These are phyloP conservation scores for Siphonodentalium dalli DNA, from an alignment of 2,888 invertebrate genomes.

Conservation along the genomic window DNA sequence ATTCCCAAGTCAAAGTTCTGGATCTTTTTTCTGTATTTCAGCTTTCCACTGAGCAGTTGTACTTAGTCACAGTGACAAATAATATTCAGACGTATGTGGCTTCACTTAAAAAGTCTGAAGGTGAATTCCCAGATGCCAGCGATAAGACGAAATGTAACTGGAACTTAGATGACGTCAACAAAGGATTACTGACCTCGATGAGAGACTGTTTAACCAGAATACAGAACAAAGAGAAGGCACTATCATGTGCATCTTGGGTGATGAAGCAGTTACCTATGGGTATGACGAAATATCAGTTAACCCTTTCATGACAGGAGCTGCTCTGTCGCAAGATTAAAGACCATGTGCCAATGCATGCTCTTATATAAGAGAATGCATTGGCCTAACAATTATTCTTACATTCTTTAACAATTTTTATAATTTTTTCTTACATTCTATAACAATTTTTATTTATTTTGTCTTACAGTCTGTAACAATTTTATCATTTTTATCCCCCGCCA, in stretches of 20 bases:
- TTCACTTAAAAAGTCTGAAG: slow-evolving; percentile 23
- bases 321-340: no score
- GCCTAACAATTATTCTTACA: no score
- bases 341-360: no score
- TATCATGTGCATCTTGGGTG: slow-evolving; percentile 51
- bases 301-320: no score
- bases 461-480: no score
- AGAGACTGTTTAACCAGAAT: slow-evolving; percentile 37
- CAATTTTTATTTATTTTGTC: no score
- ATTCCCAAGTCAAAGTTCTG: no score
- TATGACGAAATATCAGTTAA: no score
- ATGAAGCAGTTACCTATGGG: slow-evolving; percentile 51
- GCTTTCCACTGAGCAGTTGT: slow-evolving; percentile 45
- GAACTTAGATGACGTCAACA: slow-evolving; percentile 38
- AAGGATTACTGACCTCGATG: slow-evolving; percentile 32
- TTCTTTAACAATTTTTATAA: no score
- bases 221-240: slow-evolving; percentile 42
- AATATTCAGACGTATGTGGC: slow-evolving; percentile 41
- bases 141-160: slow-evolving; percentile 47
- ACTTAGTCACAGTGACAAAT: slow-evolving; percentile 47
- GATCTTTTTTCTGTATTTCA: slow-evolving; percentile 7
- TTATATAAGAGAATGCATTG: no score
- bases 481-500: no score
- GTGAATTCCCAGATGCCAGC: slow-evolving; percentile 8
- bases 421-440: no score